Evolutionary conservation across 2,113 vertebrate genomes (phyloP).

Genomic region (Callospermophilus lateralis): DNA sequence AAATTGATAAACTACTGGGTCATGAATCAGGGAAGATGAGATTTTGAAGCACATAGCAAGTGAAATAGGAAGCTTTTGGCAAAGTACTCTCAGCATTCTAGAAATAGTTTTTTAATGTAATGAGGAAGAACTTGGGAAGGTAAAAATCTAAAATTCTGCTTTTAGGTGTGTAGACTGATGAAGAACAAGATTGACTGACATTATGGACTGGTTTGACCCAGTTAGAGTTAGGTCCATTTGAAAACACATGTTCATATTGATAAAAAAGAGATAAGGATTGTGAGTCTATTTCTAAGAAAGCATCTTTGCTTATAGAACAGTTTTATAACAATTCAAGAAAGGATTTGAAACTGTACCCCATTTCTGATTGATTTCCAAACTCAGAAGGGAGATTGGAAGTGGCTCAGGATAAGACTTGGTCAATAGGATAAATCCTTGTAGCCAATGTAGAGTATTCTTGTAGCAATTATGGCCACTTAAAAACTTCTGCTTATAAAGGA

Average conservation of each 20-base stretch:
- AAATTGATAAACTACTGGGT: constrained; percentile 36
- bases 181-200: neutral
- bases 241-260: neutral
- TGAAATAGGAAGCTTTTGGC: constrained; percentile 32
- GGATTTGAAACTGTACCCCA: neutral
- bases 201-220: neutral
- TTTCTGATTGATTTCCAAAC: neutral
- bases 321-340: constrained; percentile 11
- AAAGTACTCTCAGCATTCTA: neutral
- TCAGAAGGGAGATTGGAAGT: neutral
- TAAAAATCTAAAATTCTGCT: constrained; percentile 31
- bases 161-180: fast-evolving
- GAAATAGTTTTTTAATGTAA: neutral
- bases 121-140: constrained; percentile 32
- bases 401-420: neutral
- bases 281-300: neutral
- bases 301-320: neutral
- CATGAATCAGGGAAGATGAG: neutral
- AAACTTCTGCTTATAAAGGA: neutral
- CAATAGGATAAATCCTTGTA: neutral
- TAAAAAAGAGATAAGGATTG: neutral
- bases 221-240: neutral
- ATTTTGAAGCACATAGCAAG: constrained; percentile 64
- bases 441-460: neutral
- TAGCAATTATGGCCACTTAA: fast-evolving